phyloP scores from a whole-genome alignment of 2,113 vertebrate species.

The Chaetura pelagica region DNA sequence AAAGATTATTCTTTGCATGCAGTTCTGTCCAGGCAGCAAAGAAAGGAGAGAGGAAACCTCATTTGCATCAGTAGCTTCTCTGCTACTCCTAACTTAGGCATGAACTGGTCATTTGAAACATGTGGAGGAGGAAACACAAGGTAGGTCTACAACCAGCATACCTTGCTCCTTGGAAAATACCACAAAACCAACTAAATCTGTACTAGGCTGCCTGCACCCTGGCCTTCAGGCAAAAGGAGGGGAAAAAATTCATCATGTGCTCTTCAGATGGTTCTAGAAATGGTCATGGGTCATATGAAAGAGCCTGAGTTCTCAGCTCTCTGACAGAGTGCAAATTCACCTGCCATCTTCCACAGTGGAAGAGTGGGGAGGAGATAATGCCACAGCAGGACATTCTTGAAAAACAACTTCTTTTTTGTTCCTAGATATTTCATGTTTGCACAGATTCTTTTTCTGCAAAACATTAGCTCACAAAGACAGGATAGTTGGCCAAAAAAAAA shows the following conservation, averaged over 20 bases:
- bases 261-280: slow-evolving; percentile 10
- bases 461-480: background rate
- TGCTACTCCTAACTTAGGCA: background rate
- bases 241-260: background rate
- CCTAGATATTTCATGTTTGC: background rate
- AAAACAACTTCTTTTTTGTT: background rate
- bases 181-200: background rate
- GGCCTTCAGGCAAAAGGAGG: background rate
- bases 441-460: slow-evolving; percentile 5
- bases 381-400: slow-evolving; percentile 23
- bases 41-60: background rate
- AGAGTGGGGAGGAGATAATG: background rate
- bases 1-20: background rate
- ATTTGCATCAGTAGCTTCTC: background rate
- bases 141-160: background rate
- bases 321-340: slow-evolving; percentile 44
- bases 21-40: background rate
- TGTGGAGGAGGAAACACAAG: background rate
- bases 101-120: background rate
- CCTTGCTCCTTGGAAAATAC: background rate
- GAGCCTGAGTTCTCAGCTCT: background rate
- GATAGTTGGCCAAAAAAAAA: background rate
- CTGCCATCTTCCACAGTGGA: background rate
- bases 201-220: background rate
- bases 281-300: background rate